Conservation (phyloP, 2,888 invertebrate genomes). For the Ormyrus rosae region DNA sequence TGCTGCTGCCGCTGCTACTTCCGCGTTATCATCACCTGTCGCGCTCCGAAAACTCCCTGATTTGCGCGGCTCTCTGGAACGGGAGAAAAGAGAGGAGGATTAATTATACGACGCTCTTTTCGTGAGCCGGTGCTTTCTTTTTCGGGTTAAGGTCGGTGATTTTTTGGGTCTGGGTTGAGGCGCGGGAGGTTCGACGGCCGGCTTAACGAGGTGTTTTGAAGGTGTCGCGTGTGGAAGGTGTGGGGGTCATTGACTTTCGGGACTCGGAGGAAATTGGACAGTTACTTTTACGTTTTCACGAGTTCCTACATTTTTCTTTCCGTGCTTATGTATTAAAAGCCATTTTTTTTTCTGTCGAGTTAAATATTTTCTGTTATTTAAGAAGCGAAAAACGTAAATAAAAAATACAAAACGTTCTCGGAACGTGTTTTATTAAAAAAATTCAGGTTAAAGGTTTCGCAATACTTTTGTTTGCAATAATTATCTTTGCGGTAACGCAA, state of each 20-base stretch:
- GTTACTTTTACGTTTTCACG: not conserved
- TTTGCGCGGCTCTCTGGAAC: not conserved
- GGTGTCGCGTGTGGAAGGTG: not conserved
- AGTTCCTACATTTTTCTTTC: too few species aligned
- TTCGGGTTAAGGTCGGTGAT: not conserved
- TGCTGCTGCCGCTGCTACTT: not conserved
- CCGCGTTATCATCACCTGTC: not conserved
- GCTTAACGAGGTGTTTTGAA: not conserved
- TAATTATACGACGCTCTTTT: not conserved
- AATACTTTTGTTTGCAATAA: too few species aligned
- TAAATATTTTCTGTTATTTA: too few species aligned
- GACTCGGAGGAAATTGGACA: not conserved
- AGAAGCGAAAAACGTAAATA: too few species aligned
- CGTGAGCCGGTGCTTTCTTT: not conserved
- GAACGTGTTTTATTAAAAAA: too few species aligned
- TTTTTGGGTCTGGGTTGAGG: not conserved
- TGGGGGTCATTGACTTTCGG: not conserved
- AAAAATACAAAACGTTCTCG: too few species aligned
- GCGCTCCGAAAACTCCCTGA: not conserved
- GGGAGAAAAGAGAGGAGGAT: not conserved
- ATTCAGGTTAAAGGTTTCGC: too few species aligned
- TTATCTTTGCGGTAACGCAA: too few species aligned
- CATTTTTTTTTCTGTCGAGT: too few species aligned
- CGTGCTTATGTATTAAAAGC: too few species aligned
- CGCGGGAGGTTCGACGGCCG: not conserved